Evolutionary conservation across 2,888 invertebrate genomes (phyloP).

Genomic region (Gnatocerus cornutus): DNA sequence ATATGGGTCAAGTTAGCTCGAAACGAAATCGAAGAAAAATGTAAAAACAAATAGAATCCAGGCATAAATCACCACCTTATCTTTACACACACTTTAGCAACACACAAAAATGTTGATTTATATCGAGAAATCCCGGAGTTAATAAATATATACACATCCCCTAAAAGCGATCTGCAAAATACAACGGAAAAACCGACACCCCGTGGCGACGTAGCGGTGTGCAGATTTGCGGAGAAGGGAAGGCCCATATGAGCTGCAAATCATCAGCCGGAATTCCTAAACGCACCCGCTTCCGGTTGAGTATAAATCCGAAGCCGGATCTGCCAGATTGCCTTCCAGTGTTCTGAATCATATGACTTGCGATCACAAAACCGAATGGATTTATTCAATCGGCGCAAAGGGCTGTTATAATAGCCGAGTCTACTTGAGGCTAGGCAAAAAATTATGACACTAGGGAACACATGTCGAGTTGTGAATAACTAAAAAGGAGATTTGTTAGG

Average conservation of each 20-base stretch:
- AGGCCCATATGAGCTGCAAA: slow-evolving; percentile 72
- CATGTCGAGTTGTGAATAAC: no score
- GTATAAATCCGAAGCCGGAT: slow-evolving; percentile 67
- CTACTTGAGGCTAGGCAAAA: no score
- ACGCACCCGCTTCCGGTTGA: slow-evolving; percentile 72
- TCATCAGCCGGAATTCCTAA: slow-evolving; percentile 78
- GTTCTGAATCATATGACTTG: slow-evolving; percentile 58
- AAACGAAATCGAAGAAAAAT: slow-evolving; percentile 32
- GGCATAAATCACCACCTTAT: slow-evolving; percentile 66
- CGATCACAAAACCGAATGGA: slow-evolving; percentile 50
- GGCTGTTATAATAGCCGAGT: no score
- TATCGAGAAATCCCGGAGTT: slow-evolving; percentile 64
- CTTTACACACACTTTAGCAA: slow-evolving; percentile 65
- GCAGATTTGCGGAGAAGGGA: slow-evolving; percentile 54
- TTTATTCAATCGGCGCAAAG: slow-evolving; percentile 46
- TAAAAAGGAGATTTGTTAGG: no score
- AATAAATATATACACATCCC: slow-evolving; percentile 63
- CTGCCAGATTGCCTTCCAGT: slow-evolving; percentile 67
- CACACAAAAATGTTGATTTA: slow-evolving; percentile 67
- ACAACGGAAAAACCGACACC: slow-evolving; percentile 54
- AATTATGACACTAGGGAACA: no score
- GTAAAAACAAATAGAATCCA: slow-evolving; percentile 60
- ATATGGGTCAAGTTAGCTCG: slow-evolving; percentile 42
- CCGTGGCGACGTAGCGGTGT: slow-evolving; percentile 54
- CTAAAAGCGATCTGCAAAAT: slow-evolving; percentile 60